A percentile compares a stretch with the other conserved stretches of the same genome.
Evolutionary conservation across 2,888 invertebrate genomes (phyloP).

Genomic region (Pomacea canaliculata): DNA sequence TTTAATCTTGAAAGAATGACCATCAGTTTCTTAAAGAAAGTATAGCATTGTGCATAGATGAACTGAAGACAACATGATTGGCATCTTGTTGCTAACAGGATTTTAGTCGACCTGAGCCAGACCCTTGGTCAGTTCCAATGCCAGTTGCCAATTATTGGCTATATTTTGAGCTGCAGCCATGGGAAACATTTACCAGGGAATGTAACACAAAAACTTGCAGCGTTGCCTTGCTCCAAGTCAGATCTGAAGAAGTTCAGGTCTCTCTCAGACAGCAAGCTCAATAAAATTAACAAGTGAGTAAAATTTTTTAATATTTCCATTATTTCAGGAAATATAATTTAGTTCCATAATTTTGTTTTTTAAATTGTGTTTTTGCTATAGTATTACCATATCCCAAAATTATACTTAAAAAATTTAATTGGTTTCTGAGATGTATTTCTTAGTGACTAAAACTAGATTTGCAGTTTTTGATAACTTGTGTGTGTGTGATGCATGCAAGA

Average conservation of each 20-base stretch:
- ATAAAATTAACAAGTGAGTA: slow-evolving; percentile 31
- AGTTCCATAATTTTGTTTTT: no score
- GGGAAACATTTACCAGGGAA: slow-evolving; percentile 29
- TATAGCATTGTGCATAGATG: no score
- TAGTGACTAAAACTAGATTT: no score
- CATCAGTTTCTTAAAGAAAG: no score
- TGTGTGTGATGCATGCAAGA: no score
- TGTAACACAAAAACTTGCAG: slow-evolving; percentile 24
- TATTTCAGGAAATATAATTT: background rate
- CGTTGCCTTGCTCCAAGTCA: slow-evolving; percentile 23
- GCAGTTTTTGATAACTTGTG: no score
- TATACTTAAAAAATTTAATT: background rate
- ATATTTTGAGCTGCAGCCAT: slow-evolving; percentile 50
- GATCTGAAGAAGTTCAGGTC: slow-evolving; percentile 32
- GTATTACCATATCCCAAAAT: background rate
- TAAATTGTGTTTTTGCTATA: no score
- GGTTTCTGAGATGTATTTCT: no score
- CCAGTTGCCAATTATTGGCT: slow-evolving; percentile 58
- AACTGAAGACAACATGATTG: no score
- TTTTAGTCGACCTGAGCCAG: slow-evolving; percentile 51
- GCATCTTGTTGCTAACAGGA: slow-evolving; percentile 38
- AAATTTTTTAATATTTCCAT: background rate
- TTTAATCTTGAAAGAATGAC: no score
- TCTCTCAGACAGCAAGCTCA: slow-evolving; percentile 39
- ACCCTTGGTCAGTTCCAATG: slow-evolving; percentile 53